Base-by-base conservation (phyloP, 2,888 invertebrate genomes). In the Andrena bucephala region DNA sequence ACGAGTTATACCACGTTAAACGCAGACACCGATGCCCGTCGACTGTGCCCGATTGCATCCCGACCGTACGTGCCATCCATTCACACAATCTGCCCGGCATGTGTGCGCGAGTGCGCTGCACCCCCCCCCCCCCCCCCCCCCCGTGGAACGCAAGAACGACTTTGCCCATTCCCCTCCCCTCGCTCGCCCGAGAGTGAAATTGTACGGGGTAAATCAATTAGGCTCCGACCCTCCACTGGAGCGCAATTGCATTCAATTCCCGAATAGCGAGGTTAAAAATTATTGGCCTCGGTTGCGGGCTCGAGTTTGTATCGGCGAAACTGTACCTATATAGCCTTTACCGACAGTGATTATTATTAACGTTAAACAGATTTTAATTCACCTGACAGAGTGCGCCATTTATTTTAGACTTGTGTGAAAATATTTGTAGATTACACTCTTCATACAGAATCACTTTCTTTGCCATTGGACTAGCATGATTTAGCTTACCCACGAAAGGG, bases 61-160 rank as follows among this genome's bases (percentile, higher is more conserved):
- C 31, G 36, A 50, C 62, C 36, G 66, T 70, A 36, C 57, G 27
- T 24, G 33, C 69, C 36, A 33, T 52, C 72, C 70, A 81, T 78
- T 77, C 82, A 74, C 87, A 52, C 85, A 88, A 88, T 71, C 72
- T 88, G 85, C 69, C 75, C 33, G 65, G 75, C 86, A 87, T 84
- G 69, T 88, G 88, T 74, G 81, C 77, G n/a, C 66, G 48, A 24
- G 50, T 42, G 67, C 36, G 10, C 7, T 36, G 68, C 80, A 74
- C 60, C 76, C 76, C 66, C 66, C n/a, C n/a, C 66, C 62, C 60
- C n/a, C 60, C 76, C 76, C 66, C 60, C 76, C 76, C 66, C 66
- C 62, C 60, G 42, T 24, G 57, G 24, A 59, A 59, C 65, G 74
- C 75, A 70, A 63, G 72, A 71, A 57, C 81, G 42, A 68, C 73